Evolutionary conservation across 2,888 invertebrate species (phyloP).

Genomic region (Campaea margaritaria): DNA sequence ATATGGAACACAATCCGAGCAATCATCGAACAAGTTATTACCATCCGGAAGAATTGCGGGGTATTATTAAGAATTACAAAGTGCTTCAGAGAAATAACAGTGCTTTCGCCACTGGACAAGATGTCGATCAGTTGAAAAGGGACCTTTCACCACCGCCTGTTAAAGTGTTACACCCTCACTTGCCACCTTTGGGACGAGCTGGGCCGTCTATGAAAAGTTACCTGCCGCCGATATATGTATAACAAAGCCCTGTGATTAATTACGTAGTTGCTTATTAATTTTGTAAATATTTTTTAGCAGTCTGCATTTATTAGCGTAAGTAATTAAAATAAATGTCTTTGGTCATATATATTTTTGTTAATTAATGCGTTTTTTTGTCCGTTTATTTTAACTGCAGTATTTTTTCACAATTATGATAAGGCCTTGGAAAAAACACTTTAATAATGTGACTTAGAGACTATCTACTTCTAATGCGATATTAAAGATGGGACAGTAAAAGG

Average conservation of each 20-base stretch:
- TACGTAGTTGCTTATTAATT: slow-evolving; percentile 44
- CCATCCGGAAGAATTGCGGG: slow-evolving; percentile 66
- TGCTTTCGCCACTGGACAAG: slow-evolving; percentile 52
- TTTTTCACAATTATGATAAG: neutral
- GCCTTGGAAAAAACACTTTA: too few relatives aligned
- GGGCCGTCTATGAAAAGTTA: slow-evolving; percentile 78
- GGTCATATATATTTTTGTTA: neutral
- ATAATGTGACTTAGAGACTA: too few relatives aligned
- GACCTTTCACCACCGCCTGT: slow-evolving; percentile 62
- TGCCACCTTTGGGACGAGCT: slow-evolving; percentile 76
- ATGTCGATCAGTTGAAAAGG: slow-evolving; percentile 54
- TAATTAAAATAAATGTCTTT: slow-evolving; percentile 32
- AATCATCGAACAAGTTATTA: slow-evolving; percentile 54
- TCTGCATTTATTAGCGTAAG: slow-evolving; percentile 75
- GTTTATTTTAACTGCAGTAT: neutral
- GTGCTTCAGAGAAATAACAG: slow-evolving; percentile 72
- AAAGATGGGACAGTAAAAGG: too few relatives aligned
- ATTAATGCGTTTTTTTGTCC: neutral
- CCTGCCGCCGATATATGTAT: slow-evolving; percentile 73
- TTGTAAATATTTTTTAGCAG: slow-evolving; percentile 65
- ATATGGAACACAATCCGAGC: slow-evolving; percentile 48
- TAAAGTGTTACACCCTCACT: slow-evolving; percentile 57
- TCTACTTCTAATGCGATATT: too few relatives aligned
- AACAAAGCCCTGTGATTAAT: slow-evolving; percentile 69
- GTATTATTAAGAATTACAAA: slow-evolving; percentile 78